These are phyloP conservation scores for Ischnura elegans DNA, from an alignment of 2,888 invertebrate genomes.

Conservation along the genomic window DNA sequence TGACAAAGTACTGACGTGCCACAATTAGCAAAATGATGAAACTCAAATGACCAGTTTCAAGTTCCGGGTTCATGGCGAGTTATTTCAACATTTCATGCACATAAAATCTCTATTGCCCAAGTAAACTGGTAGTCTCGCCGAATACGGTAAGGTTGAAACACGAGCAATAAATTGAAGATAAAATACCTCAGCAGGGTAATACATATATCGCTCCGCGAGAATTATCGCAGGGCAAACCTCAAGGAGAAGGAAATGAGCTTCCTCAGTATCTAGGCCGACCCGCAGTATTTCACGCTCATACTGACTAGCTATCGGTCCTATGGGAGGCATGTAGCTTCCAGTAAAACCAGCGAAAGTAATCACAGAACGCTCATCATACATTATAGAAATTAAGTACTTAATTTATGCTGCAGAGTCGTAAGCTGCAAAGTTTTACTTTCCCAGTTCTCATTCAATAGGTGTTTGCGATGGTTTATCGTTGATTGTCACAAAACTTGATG, in stretches of 20 bases:
- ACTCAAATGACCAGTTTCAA: background rate
- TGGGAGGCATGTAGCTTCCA: background rate
- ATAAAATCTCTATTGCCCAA: background rate
- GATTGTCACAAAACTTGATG: no score
- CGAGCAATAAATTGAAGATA: background rate
- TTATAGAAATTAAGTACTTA: no score
- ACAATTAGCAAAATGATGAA: background rate
- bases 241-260: background rate
- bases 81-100: background rate
- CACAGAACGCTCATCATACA: background rate
- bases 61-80: background rate
- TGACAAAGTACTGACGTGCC: background rate
- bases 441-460: no score
- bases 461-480: no score
- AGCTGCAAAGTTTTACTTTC: no score
- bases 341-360: background rate
- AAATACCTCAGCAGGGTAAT: background rate
- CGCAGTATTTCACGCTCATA: background rate
- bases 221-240: background rate
- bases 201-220: conserved; percentile 9
- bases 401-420: no score
- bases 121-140: background rate
- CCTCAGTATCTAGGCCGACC: background rate
- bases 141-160: background rate
- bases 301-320: background rate